Evolutionary conservation across 2,888 invertebrate genomes (phyloP).

Genomic region (Aleiodes testaceus): DNA sequence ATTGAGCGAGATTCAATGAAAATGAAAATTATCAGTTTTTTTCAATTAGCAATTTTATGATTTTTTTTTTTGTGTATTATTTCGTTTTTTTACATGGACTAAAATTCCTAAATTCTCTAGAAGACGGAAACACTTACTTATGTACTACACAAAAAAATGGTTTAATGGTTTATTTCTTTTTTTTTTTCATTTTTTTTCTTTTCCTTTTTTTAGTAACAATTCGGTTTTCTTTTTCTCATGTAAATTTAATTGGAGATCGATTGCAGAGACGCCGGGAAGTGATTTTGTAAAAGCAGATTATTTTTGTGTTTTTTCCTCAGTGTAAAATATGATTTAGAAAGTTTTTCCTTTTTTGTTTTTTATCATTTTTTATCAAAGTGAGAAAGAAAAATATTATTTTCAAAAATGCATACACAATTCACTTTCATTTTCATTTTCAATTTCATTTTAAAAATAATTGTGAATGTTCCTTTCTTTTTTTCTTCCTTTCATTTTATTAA

Average conservation of each 20-base stretch:
- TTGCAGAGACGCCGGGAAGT: constrained; percentile 39
- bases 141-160: constrained; percentile 33
- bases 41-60: constrained; percentile 31
- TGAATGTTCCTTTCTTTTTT: constrained; percentile 10
- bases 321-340: neutral
- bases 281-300: constrained; percentile 46
- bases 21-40: constrained; percentile 5
- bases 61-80: constrained; percentile 32
- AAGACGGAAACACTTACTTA: constrained; percentile 39
- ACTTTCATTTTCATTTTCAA: constrained; percentile 57
- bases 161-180: constrained; percentile 28
- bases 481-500: too few relatives aligned
- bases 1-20: constrained; percentile 36
- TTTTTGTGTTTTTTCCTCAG: neutral
- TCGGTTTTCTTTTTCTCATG: constrained; percentile 18
- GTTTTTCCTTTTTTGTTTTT: neutral
- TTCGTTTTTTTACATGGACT: constrained; percentile 20
- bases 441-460: constrained; percentile 43
- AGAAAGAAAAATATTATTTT: constrained; percentile 2
- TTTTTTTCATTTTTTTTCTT: constrained; percentile 15
- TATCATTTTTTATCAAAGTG: neutral
- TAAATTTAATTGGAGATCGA: constrained; percentile 44
- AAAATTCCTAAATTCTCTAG: constrained; percentile 27
- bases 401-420: neutral
- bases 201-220: constrained; percentile 24